A percentile compares a stretch with the other conserved stretches of the same genome.
These are phyloP conservation scores for Troides aeacus DNA, from an alignment of 2,888 invertebrate genomes.

Conservation along the genomic window DNA sequence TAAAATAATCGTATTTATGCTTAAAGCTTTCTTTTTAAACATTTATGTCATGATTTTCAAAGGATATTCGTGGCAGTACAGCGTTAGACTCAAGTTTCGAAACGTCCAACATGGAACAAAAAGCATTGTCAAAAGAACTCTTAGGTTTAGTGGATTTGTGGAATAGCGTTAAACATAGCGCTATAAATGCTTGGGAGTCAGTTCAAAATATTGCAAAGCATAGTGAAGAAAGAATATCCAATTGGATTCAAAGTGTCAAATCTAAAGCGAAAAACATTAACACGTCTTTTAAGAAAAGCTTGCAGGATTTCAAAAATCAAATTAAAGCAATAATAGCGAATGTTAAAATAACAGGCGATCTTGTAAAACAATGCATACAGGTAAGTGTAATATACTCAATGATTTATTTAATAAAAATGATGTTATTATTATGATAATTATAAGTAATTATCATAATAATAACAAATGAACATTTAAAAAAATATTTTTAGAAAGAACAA, in stretches of 20 bases:
- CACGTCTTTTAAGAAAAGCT: conserved; percentile 37
- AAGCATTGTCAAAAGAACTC: conserved; percentile 3
- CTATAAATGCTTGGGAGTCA: conserved; percentile 43
- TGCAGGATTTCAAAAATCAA: conserved; percentile 40
- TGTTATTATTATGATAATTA: too few relatives aligned
- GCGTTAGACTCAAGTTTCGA: not conserved
- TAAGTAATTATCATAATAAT: too few relatives aligned
- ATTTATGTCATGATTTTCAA: not conserved
- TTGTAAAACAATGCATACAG: conserved; percentile 45
- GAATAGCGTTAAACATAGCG: conserved; percentile 45
- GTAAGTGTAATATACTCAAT: conserved; percentile 36
- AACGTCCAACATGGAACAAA: not conserved
- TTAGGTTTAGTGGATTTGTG: conserved; percentile 37
- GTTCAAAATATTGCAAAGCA: conserved; percentile 44
- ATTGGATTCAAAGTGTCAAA: conserved; percentile 43
- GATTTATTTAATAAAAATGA: not conserved
- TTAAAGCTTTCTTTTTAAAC: not conserved
- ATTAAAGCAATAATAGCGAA: conserved; percentile 39
- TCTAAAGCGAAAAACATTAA: conserved; percentile 39
- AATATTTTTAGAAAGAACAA: conserved; percentile 43
- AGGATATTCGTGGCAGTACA: conserved; percentile 1
- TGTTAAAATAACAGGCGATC: conserved; percentile 38
- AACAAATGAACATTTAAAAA: not conserved
- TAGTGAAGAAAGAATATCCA: conserved; percentile 42
- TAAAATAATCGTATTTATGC: not conserved